A percentile compares a stretch with the other conserved stretches of the same genome.
phyloP scores from a whole-genome alignment of 2,113 vertebrate species.

The Sisor rabdophorus region DNA sequence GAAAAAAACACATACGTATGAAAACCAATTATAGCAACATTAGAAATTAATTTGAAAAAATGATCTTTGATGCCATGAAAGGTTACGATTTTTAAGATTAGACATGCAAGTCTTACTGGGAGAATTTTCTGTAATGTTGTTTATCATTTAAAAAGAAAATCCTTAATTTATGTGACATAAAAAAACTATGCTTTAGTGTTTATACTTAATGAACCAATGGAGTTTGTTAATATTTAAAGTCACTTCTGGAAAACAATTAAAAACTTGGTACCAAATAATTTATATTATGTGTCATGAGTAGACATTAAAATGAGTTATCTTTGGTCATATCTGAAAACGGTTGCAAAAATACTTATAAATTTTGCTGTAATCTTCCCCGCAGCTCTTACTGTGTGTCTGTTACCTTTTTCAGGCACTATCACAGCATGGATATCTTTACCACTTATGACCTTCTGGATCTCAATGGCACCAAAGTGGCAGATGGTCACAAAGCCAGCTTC shows the following conservation, averaged over 20 bases:
- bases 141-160: constrained; percentile 16
- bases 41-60: background rate
- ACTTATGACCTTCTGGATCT: constrained; percentile 88
- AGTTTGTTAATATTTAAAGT: constrained; percentile 20
- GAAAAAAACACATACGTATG: background rate
- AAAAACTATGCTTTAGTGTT: constrained; percentile 7
- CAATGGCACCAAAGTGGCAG: constrained; percentile 91
- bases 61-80: background rate
- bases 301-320: background rate
- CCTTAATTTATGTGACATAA: background rate
- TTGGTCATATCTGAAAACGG: constrained; percentile 1
- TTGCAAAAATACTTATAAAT: background rate
- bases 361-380: background rate
- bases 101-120: constrained; percentile 1
- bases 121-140: background rate
- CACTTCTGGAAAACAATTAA: background rate
- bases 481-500: constrained; percentile 98
- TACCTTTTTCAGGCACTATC: constrained; percentile 81
- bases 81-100: background rate
- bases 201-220: constrained; percentile 10
- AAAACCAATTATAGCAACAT: too few relatives aligned
- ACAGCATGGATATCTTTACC: constrained; percentile 98
- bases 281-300: background rate
- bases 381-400: constrained; percentile 6
- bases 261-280: background rate